Base-by-base conservation (phyloP, 2,113 vertebrate species). In the Cranoglanis bouderius region DNA sequence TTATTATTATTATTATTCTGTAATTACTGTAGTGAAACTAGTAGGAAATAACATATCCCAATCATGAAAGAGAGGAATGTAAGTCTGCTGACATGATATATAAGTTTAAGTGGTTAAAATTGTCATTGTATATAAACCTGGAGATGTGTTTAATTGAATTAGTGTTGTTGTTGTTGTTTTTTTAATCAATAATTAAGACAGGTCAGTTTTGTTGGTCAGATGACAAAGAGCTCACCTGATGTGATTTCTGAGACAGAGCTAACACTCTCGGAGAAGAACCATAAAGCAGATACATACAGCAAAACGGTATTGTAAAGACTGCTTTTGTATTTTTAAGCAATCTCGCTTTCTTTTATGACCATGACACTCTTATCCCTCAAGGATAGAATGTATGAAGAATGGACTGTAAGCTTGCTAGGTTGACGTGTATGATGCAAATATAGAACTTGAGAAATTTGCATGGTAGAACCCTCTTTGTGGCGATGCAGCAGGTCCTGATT, bases 201-300 rank as follows among this genome's bases (percentile, higher is more conserved):
- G 92, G 88, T 89, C 85, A 93, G 90, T 90, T 91, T 91, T 70
- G 85, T 91, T 26, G 85, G 88, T 89, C 91, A 92, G 86, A 86
- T 83, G 92, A 92, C 92, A 35, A 90, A 89, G 85, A 75, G 89
- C 84, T 90, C 87, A 90, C 88, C 91, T 90, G 91, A 91, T 89
- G 80, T 70, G 89, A 61, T 83, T 90, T 75, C 92, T 90, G 91
- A 92, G 65, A 32, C 82, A 21, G 43, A 81, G 49, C 82, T 86
- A 81, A 67, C 91, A 86, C 51, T 85, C 32, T 88, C 72, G 0
- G 51, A 75, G 26, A 80, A 49, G 24, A 85, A 85, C 46, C 32
- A 53, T 13, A 53, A 29, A 55, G 61, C 2, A 1, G 83, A 13
- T 55, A 16, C 88, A 16, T 5, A 55, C 57, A 53, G 13, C 19